These are phyloP conservation scores for Ceratosolen solmsi DNA, from an alignment of 1,140 invertebrate species.

Conservation along the genomic window DNA sequence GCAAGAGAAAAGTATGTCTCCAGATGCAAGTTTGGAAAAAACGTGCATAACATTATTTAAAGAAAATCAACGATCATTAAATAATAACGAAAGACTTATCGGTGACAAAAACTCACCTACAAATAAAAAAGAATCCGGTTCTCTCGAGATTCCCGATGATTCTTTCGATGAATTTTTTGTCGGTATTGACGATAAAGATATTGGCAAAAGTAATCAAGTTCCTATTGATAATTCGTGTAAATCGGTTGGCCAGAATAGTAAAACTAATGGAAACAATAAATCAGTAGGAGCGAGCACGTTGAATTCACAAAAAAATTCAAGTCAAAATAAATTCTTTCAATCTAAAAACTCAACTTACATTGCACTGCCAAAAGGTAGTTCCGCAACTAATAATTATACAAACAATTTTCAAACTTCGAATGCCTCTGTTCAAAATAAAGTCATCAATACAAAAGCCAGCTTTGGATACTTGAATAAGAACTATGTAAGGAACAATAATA, in stretches of 20 bases:
- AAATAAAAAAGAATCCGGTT: constrained; percentile 19
- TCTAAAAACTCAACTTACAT: constrained; percentile 28
- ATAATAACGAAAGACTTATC: constrained; percentile 18
- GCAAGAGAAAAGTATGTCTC: constrained; percentile 8
- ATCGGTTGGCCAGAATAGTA: not conserved
- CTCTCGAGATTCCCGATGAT: constrained; percentile 52
- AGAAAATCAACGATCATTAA: constrained; percentile 22
- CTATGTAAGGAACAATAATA: constrained; percentile 47
- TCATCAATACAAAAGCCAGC: constrained; percentile 44
- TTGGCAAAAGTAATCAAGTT: constrained; percentile 31
- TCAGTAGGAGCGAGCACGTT: not conserved
- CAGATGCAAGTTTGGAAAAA: constrained; percentile 21
- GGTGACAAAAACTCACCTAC: constrained; percentile 7
- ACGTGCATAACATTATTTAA: not conserved
- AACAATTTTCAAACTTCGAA: constrained; percentile 22
- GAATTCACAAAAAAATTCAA: not conserved
- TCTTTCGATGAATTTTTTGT: constrained; percentile 50
- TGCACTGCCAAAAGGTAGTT: constrained; percentile 2
- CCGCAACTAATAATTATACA: constrained; percentile 9
- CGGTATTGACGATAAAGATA: constrained; percentile 41
- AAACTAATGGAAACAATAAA: not conserved
- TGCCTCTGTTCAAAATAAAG: constrained; percentile 40
- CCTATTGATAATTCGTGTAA: constrained; percentile 11
- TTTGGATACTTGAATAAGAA: constrained; percentile 45
- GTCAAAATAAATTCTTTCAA: constrained; percentile 37